Evolutionary conservation across 2,797 vertebrate genomes (phyloP).

Genomic region (Synaphobranchus kaupii): DNA sequence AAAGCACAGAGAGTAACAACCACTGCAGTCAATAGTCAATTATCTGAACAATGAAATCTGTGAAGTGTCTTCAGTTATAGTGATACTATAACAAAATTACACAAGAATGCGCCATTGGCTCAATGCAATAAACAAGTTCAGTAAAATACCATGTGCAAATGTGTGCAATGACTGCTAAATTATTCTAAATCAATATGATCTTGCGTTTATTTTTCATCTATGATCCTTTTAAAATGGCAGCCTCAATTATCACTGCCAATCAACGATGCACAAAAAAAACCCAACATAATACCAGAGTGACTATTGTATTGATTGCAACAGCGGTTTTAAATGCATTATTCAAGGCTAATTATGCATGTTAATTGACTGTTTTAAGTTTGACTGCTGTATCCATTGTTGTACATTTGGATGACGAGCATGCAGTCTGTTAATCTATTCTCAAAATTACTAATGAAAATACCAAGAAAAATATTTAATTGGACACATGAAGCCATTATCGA

Average conservation of each 20-base stretch:
- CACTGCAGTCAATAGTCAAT: not conserved
- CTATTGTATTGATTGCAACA: not conserved
- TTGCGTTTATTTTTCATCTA: not conserved
- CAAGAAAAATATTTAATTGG: not conserved
- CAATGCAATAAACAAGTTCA: not conserved
- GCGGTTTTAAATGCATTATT: not conserved
- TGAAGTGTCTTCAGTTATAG: not conserved
- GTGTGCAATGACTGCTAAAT: not conserved
- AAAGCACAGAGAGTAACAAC: not conserved
- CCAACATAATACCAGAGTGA: not conserved
- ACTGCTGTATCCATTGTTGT: not conserved
- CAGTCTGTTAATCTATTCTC: not conserved
- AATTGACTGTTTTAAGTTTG: not conserved
- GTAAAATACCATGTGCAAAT: not conserved
- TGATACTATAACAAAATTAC: not conserved
- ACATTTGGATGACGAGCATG: not conserved
- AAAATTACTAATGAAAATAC: not conserved
- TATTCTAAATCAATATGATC: slow-evolving; percentile 4
- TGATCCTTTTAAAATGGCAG: not conserved
- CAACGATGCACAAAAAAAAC: not conserved
- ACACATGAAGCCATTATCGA: not conserved
- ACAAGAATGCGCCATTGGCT: not conserved
- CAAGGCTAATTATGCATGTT: not conserved
- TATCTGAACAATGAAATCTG: not conserved
- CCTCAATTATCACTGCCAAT: not conserved